A percentile compares a stretch with the other conserved stretches of the same genome.
Evolutionary conservation across 2,888 invertebrate genomes (phyloP).

Genomic region (Sericinus montela): DNA sequence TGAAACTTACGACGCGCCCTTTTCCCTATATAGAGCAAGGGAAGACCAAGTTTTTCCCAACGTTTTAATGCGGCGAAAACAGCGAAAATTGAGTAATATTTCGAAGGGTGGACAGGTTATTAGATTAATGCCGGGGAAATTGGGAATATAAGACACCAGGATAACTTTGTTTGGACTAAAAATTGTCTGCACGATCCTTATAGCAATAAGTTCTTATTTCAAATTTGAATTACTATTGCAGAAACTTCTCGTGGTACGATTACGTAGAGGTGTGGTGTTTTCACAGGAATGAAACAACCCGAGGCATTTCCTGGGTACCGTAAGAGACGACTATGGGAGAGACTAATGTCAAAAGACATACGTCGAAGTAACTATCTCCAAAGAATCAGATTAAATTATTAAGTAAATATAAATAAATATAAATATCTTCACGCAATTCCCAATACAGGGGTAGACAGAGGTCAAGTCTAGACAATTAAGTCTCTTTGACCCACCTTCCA

Average conservation of each 20-base stretch:
- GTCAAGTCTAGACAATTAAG: too few species aligned
- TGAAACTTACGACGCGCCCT: constrained; percentile 67
- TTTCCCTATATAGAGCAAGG: constrained; percentile 60
- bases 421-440: too few species aligned
- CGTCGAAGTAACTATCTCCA: too few species aligned
- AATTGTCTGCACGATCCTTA: constrained; percentile 8
- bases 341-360: too few species aligned
- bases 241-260: background rate
- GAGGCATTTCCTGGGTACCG: too few species aligned
- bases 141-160: constrained; percentile 19
- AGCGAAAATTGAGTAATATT: constrained; percentile 51
- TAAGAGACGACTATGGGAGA: too few species aligned
- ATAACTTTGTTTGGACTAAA: constrained; percentile 19
- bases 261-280: too few species aligned
- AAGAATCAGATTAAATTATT: too few species aligned
- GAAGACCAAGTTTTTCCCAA: constrained; percentile 35
- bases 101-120: constrained; percentile 34
- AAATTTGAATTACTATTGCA: background rate
- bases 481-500: too few species aligned
- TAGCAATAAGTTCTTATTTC: background rate
- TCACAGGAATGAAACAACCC: too few species aligned
- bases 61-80: constrained; percentile 45
- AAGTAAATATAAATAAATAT: too few species aligned
- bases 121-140: constrained; percentile 31
- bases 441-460: too few species aligned